phyloP scores from a whole-genome alignment of 2,888 invertebrate genomes.

The Rhamphomyia laevipes region DNA sequence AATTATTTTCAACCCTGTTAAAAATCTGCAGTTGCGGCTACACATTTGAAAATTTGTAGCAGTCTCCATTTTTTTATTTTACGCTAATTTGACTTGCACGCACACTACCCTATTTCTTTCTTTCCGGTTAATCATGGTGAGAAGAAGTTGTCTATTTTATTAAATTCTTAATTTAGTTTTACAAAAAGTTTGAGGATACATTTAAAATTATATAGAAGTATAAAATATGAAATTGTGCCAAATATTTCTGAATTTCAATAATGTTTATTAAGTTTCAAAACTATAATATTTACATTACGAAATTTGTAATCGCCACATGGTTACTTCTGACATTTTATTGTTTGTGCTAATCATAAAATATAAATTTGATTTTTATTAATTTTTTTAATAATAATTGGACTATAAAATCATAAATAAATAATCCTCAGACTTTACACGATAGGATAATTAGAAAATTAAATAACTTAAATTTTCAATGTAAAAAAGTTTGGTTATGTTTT shows the following conservation, averaged over 20 bases:
- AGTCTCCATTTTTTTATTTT: too few relatives aligned
- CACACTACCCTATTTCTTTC: constrained; percentile 28
- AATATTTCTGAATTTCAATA: background rate
- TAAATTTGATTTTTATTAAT: too few relatives aligned
- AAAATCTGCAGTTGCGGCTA: too few relatives aligned
- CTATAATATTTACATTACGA: background rate
- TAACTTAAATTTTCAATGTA: too few relatives aligned
- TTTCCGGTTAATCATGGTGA: constrained; percentile 40
- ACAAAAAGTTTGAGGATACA: background rate
- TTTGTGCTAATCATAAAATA: too few relatives aligned
- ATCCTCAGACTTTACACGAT: too few relatives aligned
- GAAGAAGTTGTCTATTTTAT: constrained; percentile 19
- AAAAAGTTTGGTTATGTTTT: background rate
- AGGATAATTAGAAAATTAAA: too few relatives aligned
- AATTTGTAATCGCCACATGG: background rate
- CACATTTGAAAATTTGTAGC: too few relatives aligned
- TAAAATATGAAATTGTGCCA: background rate
- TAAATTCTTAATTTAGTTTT: constrained; percentile 18
- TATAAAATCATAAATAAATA: too few relatives aligned
- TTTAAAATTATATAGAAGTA: background rate
- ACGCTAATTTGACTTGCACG: background rate
- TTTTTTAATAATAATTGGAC: too few relatives aligned
- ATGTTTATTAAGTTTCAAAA: background rate
- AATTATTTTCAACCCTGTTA: too few relatives aligned
- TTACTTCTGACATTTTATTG: too few relatives aligned